Evolutionary conservation across 1,140 invertebrate species (phyloP).

Genomic region (Hyles euphorbiae): DNA sequence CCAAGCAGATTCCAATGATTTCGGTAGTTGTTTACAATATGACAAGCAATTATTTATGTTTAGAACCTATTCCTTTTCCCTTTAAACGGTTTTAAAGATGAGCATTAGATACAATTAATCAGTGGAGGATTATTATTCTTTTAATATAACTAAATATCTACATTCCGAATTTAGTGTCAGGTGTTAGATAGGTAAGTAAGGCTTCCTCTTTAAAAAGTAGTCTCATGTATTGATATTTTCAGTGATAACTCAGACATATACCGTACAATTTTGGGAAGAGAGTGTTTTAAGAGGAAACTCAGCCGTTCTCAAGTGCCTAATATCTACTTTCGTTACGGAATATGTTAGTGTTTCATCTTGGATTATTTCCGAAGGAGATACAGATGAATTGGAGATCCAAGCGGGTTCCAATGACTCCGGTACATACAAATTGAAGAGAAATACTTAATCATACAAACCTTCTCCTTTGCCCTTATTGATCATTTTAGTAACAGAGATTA

Average conservation of each 20-base stretch:
- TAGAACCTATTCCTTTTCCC: slow-evolving; percentile 17
- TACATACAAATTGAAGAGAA: slow-evolving; percentile 24
- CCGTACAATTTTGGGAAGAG: slow-evolving; percentile 92
- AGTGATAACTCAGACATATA: slow-evolving; percentile 93
- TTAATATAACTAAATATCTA: not conserved
- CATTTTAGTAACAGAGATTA: too few relatives aligned
- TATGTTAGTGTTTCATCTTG: slow-evolving; percentile 91
- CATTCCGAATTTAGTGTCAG: not conserved
- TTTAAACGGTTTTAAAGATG: not conserved
- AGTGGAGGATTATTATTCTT: too few relatives aligned
- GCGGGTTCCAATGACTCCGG: slow-evolving; percentile 56
- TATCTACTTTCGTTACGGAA: slow-evolving; percentile 93
- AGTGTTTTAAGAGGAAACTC: slow-evolving; percentile 92
- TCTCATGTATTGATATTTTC: slow-evolving; percentile 57
- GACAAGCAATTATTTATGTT: slow-evolving; percentile 7
- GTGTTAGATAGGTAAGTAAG: too few relatives aligned
- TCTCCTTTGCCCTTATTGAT: too few relatives aligned
- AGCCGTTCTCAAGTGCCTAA: slow-evolving; percentile 93
- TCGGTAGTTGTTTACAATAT: slow-evolving; percentile 40
- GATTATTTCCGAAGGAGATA: slow-evolving; percentile 83
- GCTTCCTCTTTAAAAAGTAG: too few relatives aligned
- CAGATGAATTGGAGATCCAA: slow-evolving; percentile 73
- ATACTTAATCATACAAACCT: too few relatives aligned
- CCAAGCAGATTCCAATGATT: slow-evolving; percentile 50
- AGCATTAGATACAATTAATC: too few relatives aligned